Percentiles rank a stretch among this genome's conserved stretches.
phyloP scores from a whole-genome alignment of 2,797 vertebrate species.

The Acomys russatus region DNA sequence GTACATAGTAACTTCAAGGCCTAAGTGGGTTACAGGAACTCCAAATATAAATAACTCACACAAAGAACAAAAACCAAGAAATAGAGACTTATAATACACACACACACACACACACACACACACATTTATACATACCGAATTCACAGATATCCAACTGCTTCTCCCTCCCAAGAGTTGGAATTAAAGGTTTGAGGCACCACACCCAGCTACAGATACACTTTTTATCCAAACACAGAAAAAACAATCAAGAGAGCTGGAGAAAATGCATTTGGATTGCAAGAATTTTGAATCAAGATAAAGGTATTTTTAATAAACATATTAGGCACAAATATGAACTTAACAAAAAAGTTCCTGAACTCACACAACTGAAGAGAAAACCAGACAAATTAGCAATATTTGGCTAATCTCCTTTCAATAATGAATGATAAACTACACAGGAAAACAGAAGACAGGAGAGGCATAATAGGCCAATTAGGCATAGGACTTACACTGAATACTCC shows the following conservation, averaged over 20 bases:
- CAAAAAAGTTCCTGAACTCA: not conserved
- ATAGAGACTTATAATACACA: not conserved
- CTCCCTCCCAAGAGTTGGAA: not conserved
- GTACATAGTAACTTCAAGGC: not conserved
- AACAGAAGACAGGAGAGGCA: not conserved
- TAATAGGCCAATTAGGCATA: not conserved
- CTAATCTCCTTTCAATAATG: not conserved
- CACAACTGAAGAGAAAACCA: not conserved
- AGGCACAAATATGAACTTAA: not conserved
- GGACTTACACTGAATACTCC: not conserved
- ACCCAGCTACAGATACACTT: not conserved
- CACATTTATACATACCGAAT: not conserved
- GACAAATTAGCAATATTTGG: not conserved
- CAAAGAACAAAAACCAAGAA: not conserved
- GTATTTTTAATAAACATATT: not conserved
- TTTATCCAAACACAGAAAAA: constrained; percentile 21
- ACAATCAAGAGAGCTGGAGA: not conserved
- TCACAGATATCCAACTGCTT: not conserved
- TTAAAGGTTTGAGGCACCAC: not conserved
- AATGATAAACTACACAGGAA: not conserved
- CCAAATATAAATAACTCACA: not conserved
- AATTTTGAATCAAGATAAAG: not conserved
- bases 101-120: not conserved
- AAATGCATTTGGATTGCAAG: not conserved
- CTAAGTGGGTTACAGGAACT: no score